These are phyloP conservation scores for Hippoglossus hippoglossus DNA, from an alignment of 2,797 vertebrate genomes.

Conservation along the genomic window DNA sequence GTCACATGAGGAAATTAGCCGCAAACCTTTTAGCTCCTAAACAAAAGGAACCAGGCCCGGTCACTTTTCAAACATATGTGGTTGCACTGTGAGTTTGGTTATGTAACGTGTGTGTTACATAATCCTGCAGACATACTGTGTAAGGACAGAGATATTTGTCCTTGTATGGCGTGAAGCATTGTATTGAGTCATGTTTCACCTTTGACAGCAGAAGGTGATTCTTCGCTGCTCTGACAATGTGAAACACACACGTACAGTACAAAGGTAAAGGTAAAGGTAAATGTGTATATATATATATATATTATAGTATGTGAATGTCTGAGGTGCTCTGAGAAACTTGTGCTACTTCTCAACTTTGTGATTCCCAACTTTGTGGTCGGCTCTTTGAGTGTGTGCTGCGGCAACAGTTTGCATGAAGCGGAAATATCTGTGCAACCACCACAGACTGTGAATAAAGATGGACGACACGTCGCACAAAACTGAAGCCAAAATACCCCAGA, in stretches of 20 bases:
- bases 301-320: background rate
- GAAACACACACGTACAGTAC: background rate
- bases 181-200: background rate
- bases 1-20: background rate
- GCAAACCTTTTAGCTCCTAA: slow-evolving; percentile 21
- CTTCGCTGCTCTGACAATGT: background rate
- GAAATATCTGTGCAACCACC: background rate
- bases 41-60: background rate
- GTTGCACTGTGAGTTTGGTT: background rate
- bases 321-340: background rate
- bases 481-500: background rate
- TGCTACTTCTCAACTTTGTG: background rate
- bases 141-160: background rate
- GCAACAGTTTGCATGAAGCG: background rate
- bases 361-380: background rate
- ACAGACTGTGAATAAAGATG: background rate
- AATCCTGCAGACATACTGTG: slow-evolving; percentile 1
- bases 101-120: slow-evolving; percentile 25
- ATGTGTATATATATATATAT: background rate
- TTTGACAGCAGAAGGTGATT: background rate
- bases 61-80: background rate
- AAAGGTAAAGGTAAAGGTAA: too few species aligned
- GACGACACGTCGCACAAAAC: background rate
- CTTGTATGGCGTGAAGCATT: background rate
- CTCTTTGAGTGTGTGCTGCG: too few species aligned